Evolutionary conservation across 1,140 invertebrate species (phyloP).

Genomic region (Drosophila orena): DNA sequence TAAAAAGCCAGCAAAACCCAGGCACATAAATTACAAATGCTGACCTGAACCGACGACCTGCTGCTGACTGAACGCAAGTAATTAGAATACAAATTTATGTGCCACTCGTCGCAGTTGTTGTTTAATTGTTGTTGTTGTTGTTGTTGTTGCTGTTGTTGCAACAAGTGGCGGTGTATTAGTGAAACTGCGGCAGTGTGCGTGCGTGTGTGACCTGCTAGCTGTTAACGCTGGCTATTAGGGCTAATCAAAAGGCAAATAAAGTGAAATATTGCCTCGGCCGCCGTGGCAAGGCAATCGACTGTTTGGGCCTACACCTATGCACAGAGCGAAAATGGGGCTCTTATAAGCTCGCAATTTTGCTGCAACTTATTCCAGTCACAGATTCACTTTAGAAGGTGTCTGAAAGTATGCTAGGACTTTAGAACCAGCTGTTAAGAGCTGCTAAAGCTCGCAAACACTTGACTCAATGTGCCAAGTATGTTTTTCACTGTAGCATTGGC

Average conservation of each 20-base stretch:
- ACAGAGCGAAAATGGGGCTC: background rate
- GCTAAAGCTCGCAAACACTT: background rate
- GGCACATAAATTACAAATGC: slow-evolving; percentile 67
- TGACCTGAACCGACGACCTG: slow-evolving; percentile 53
- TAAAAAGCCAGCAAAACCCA: slow-evolving; percentile 53
- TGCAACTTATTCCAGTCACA: fast-evolving
- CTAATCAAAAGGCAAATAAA: slow-evolving; percentile 82
- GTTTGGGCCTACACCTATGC: slow-evolving; percentile 24
- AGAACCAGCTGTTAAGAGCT: background rate
- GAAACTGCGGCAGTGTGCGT: slow-evolving; percentile 25
- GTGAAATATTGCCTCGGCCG: slow-evolving; percentile 55
- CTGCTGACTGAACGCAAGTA: slow-evolving; percentile 72
- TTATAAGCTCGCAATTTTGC: fast-evolving
- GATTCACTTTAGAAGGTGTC: background rate
- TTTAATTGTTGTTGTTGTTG: slow-evolving; percentile 5
- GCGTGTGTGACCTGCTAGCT: slow-evolving; percentile 32
- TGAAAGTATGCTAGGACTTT: background rate
- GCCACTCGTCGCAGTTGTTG: slow-evolving; percentile 34
- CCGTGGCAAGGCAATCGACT: slow-evolving; percentile 34
- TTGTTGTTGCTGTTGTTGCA: slow-evolving; percentile 52
- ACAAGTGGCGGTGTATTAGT: slow-evolving; percentile 60
- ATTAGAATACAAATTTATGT: slow-evolving; percentile 81
- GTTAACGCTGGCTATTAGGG: slow-evolving; percentile 69
- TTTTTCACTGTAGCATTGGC: background rate
- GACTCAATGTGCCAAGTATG: too few species aligned